Evolutionary conservation across 1,140 invertebrate genomes (phyloP).

Genomic region (Zaprionus tsacasi): DNA sequence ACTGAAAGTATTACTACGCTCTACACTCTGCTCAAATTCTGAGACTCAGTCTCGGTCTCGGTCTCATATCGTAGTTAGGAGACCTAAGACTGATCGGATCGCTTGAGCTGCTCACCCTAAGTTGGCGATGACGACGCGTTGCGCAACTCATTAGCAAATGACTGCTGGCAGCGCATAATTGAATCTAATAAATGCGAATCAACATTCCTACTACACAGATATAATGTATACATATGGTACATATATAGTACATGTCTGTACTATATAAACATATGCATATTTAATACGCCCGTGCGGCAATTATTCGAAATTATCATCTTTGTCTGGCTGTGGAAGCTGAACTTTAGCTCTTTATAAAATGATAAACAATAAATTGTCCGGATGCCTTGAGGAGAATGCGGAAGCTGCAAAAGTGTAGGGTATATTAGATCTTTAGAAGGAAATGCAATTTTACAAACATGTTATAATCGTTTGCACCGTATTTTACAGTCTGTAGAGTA

Average conservation of each 20-base stretch:
- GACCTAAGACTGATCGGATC: constrained; percentile 1
- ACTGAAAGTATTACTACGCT: not conserved
- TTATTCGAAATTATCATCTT: constrained; percentile 1
- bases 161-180: constrained; percentile 36
- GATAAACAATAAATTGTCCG: constrained; percentile 30
- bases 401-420: constrained; percentile 17
- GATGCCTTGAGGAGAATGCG: constrained; percentile 1
- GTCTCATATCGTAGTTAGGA: not conserved
- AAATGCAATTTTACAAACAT: too few species aligned
- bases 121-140: constrained; percentile 25
- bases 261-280: not conserved
- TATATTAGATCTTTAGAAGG: not conserved
- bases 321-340: constrained; percentile 3
- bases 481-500: too few species aligned
- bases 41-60: not conserved
- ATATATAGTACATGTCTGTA: not conserved
- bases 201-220: constrained; percentile 1
- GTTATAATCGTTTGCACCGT: too few species aligned
- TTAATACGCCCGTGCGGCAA: not conserved
- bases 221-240: not conserved
- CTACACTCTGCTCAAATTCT: not conserved
- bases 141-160: constrained; percentile 50
- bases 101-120: constrained; percentile 18
- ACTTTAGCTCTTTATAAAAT: constrained; percentile 21
- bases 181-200: constrained; percentile 47